Conservation (phyloP, 2,113 vertebrate species). For the Labeo catla region DNA sequence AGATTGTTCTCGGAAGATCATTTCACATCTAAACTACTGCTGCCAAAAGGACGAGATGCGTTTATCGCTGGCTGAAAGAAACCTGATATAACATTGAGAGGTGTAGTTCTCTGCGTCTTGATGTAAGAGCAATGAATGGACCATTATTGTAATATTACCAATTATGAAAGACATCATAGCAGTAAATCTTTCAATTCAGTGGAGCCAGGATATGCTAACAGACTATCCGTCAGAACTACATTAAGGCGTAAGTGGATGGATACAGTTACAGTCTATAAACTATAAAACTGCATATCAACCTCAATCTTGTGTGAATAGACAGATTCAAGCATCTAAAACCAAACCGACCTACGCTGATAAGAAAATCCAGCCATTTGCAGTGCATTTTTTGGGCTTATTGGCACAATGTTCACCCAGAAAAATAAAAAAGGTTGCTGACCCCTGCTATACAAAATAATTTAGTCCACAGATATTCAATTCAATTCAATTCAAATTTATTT, state of each 20-base stretch:
- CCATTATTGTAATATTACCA: constrained; percentile 21
- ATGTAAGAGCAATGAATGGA: constrained; percentile 16
- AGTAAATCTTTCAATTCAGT: constrained; percentile 36
- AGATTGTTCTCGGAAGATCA: constrained; percentile 30
- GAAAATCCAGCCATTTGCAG: not conserved
- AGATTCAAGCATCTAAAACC: not conserved
- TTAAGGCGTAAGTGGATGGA: constrained; percentile 15
- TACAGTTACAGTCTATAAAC: not conserved
- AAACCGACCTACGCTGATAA: not conserved
- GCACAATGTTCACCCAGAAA: no score
- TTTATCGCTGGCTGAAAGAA: constrained; percentile 38
- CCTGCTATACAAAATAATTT: no score
- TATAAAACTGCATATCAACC: not conserved
- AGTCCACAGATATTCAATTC: no score
- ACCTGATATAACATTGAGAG: constrained; percentile 2
- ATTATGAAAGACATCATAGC: constrained; percentile 27
- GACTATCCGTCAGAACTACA: constrained; percentile 24
- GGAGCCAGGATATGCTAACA: constrained; percentile 19
- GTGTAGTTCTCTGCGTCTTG: not conserved
- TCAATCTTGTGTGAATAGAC: not conserved
- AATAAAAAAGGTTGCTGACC: no score
- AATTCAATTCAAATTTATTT: no score
- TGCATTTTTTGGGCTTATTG: not conserved
- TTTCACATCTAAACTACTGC: constrained; percentile 26
- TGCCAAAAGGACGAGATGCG: not conserved